These are phyloP conservation scores for Brotogeris chrysoptera DNA, from an alignment of 2,797 vertebrate species.

Conservation along the genomic window DNA sequence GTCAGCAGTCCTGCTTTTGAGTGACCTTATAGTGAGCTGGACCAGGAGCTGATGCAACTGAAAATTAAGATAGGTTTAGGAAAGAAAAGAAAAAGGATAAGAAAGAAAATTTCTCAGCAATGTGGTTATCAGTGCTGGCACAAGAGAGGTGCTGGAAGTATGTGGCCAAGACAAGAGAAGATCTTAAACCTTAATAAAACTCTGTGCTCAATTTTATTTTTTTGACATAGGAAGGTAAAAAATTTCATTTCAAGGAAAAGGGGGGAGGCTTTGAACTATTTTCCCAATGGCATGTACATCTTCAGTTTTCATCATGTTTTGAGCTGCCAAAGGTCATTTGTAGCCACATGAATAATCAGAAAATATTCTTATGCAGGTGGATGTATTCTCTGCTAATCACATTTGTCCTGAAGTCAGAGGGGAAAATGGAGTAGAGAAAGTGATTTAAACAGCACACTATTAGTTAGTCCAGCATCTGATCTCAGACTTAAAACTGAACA, in stretches of 20 bases:
- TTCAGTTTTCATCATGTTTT: neutral
- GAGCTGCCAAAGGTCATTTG: conserved; percentile 4
- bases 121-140: neutral
- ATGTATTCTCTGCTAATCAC: neutral
- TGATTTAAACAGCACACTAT: neutral
- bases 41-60: neutral
- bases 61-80: neutral
- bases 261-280: neutral
- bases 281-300: neutral
- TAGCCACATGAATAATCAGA: conserved; percentile 7
- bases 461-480: neutral
- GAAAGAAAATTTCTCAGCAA: neutral
- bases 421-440: neutral
- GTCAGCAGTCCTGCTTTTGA: neutral
- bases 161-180: neutral
- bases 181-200: conserved; percentile 3
- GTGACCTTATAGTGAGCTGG: neutral
- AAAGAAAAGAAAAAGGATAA: neutral
- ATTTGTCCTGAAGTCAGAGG: neutral
- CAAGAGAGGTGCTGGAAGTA: neutral
- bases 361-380: neutral
- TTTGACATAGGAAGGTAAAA: neutral
- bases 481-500: neutral
- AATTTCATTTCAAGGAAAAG: neutral
- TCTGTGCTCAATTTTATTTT: neutral